Evolutionary conservation across 1,140 invertebrate species (phyloP).

Genomic region (Patella vulgata): DNA sequence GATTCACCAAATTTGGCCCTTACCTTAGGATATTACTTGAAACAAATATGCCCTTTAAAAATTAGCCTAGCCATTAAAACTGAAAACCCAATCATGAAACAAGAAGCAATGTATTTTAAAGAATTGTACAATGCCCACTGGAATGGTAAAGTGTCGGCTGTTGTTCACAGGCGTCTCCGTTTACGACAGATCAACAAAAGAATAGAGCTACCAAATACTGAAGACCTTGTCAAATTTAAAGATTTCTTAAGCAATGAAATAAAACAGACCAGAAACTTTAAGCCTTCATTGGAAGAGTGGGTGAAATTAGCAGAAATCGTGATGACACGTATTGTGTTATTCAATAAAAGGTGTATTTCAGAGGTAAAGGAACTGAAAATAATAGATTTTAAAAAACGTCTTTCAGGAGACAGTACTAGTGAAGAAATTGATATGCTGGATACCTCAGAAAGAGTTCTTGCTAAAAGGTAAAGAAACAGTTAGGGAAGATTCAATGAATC

Average conservation of each 20-base stretch:
- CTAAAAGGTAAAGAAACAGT: constrained; percentile 16
- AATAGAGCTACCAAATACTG: constrained; percentile 7
- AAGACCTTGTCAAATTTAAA: constrained; percentile 13
- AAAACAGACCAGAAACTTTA: not conserved
- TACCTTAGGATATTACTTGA: constrained; percentile 20
- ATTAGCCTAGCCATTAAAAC: constrained; percentile 4
- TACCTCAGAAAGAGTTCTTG: constrained; percentile 10
- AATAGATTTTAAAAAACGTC: constrained; percentile 1
- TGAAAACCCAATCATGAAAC: not conserved
- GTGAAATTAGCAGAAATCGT: constrained; percentile 2
- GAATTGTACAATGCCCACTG: constrained; percentile 14
- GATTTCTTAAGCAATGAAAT: constrained; percentile 2
- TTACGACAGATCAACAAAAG: constrained; percentile 15
- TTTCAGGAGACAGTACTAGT: not conserved
- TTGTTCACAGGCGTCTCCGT: constrained; percentile 9
- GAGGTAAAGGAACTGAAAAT: constrained; percentile 22
- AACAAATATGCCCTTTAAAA: constrained; percentile 20
- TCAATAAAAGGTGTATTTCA: constrained; percentile 24
- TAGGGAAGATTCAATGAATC: no score
- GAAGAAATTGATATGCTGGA: not conserved
- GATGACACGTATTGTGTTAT: constrained; percentile 15
- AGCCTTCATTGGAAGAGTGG: constrained; percentile 3
- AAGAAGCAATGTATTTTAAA: constrained; percentile 11
- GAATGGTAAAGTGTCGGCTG: constrained; percentile 20
- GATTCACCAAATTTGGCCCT: constrained; percentile 17